These are phyloP conservation scores for Geococcyx californianus DNA, from an alignment of 2,113 vertebrate species.

Conservation along the genomic window DNA sequence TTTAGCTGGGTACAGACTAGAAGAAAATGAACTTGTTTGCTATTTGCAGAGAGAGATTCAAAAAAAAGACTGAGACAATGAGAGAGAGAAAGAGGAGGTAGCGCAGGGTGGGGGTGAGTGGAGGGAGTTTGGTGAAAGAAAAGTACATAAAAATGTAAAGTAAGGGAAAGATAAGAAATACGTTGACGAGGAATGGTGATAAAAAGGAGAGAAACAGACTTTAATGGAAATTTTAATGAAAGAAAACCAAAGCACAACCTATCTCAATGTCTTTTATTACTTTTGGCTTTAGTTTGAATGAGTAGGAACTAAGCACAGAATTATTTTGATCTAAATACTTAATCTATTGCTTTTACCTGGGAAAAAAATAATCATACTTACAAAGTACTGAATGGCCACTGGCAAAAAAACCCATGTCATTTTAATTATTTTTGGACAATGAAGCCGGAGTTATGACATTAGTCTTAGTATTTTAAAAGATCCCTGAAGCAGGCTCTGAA, in stretches of 20 bases:
- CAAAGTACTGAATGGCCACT: neutral
- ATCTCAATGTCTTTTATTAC: neutral
- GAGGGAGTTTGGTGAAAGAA: neutral
- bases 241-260: neutral
- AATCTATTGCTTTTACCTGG: neutral
- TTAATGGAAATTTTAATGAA: conserved; percentile 3
- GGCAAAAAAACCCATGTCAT: neutral
- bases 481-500: neutral
- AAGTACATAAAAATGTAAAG: neutral
- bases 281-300: neutral
- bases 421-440: neutral
- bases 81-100: neutral
- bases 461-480: neutral
- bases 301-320: neutral
- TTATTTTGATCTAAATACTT: neutral
- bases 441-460: neutral
- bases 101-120: rapidly evolving
- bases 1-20: neutral
- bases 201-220: neutral
- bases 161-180: neutral
- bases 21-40: neutral
- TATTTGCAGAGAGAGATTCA: neutral
- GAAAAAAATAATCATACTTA: neutral
- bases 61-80: neutral
- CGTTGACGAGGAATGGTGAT: neutral